Conservation (phyloP, 2,113 vertebrate species). For the Astur gentilis region DNA sequence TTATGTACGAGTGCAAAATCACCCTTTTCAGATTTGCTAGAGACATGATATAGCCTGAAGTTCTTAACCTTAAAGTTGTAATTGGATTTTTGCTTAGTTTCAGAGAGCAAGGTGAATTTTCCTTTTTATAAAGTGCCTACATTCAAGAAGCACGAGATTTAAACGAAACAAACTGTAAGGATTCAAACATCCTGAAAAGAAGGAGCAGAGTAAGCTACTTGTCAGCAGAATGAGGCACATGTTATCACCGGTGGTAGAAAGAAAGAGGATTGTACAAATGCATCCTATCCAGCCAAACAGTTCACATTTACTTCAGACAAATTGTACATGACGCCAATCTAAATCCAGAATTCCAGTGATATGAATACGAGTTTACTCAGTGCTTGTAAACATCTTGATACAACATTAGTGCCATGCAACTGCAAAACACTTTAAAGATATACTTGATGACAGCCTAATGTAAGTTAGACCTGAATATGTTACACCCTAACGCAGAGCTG, state of each 20-base stretch:
- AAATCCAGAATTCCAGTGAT: not conserved
- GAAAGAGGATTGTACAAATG: not conserved
- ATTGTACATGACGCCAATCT: not conserved
- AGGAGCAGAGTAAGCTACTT: not conserved
- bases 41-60: not conserved
- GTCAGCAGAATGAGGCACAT: not conserved
- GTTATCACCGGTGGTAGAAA: not conserved
- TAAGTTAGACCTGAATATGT: not conserved
- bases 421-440: not conserved
- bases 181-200: not conserved
- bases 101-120: not conserved
- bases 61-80: not conserved
- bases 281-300: not conserved
- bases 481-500: not conserved
- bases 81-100: not conserved
- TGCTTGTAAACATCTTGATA: constrained; percentile 46
- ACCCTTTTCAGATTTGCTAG: not conserved
- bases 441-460: not conserved
- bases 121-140: not conserved
- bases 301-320: not conserved
- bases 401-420: not conserved
- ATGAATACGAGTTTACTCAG: not conserved
- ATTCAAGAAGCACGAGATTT: not conserved
- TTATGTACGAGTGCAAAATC: not conserved
- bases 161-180: not conserved